Conservation (phyloP, 2,113 vertebrate genomes). For the Fulica atra region DNA sequence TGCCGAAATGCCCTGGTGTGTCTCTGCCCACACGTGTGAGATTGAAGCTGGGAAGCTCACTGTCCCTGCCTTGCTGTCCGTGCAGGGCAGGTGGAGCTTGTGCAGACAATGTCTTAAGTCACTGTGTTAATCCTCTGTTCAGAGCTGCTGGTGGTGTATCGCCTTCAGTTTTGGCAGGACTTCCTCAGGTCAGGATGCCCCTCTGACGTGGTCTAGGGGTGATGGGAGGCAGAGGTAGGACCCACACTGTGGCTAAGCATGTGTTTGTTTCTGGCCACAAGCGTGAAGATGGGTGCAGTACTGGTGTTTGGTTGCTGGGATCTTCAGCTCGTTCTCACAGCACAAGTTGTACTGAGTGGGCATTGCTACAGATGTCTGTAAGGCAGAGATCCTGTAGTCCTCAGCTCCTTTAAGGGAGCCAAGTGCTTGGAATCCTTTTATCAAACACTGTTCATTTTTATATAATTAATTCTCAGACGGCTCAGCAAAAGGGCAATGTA, state of each 20-base stretch:
- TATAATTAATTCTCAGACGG: slow-evolving; percentile 43
- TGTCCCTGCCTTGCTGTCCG: not conserved
- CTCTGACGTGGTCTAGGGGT: not conserved
- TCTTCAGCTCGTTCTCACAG: not conserved
- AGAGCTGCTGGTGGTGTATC: not conserved
- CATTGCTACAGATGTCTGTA: not conserved
- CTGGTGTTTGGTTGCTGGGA: not conserved
- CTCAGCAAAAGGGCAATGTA: not conserved
- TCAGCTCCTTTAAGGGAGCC: not conserved
- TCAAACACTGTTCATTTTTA: not conserved
- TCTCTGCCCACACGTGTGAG: not conserved
- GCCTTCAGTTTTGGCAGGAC: not conserved
- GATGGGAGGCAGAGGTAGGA: not conserved
- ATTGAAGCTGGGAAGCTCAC: not conserved
- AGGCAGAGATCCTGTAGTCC: not conserved
- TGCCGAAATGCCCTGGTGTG: not conserved
- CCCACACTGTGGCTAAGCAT: not conserved
- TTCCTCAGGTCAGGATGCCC: not conserved
- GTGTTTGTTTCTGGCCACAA: not conserved
- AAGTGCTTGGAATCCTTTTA: not conserved
- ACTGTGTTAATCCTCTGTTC: not conserved
- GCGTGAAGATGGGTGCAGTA: not conserved
- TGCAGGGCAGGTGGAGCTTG: not conserved
- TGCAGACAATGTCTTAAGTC: not conserved
- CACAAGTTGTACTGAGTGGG: not conserved